phyloP scores from a whole-genome alignment of 2,797 vertebrate species.

The Acrossocheilus fasciatus region DNA sequence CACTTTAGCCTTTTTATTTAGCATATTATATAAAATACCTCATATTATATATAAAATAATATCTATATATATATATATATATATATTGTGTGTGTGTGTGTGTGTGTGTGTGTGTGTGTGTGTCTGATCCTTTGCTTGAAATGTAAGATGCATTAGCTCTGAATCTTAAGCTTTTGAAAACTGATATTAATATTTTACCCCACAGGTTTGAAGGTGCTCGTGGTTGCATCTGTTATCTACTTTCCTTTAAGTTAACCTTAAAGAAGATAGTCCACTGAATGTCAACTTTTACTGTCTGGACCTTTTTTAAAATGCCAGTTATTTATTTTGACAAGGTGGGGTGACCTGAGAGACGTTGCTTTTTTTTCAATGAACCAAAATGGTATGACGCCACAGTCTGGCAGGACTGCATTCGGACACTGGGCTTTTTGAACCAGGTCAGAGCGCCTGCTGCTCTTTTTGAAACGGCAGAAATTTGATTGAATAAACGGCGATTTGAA shows the following conservation, averaged over 20 bases:
- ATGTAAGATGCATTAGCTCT: slow-evolving; percentile 11
- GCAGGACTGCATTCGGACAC: slow-evolving; percentile 71
- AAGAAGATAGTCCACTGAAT: slow-evolving; percentile 77
- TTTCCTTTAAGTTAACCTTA: slow-evolving; percentile 78
- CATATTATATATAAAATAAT: too few relatives aligned
- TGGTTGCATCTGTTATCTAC: slow-evolving; percentile 67
- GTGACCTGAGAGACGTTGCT: slow-evolving; percentile 59
- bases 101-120: background rate
- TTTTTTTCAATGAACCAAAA: slow-evolving; percentile 66
- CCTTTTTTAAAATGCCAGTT: slow-evolving; percentile 80
- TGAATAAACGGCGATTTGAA: slow-evolving; percentile 64
- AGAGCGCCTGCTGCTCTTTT: slow-evolving; percentile 49
- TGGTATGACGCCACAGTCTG: slow-evolving; percentile 69
- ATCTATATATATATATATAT: too few relatives aligned
- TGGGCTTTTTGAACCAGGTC: slow-evolving; percentile 50
- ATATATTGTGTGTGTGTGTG: background rate
- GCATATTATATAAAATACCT: background rate
- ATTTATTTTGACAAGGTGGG: slow-evolving; percentile 69
- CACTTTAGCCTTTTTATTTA: background rate
- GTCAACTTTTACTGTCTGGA: slow-evolving; percentile 75
- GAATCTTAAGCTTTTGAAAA: slow-evolving; percentile 38
- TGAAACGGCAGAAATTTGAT: slow-evolving; percentile 60
- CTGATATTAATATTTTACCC: slow-evolving; percentile 63
- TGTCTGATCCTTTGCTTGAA: background rate
- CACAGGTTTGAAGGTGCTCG: slow-evolving; percentile 68